A percentile compares a stretch with the other conserved stretches of the same genome.
These are phyloP conservation scores for Pavo muticus DNA, from an alignment of 2,113 vertebrate species.

Conservation along the genomic window DNA sequence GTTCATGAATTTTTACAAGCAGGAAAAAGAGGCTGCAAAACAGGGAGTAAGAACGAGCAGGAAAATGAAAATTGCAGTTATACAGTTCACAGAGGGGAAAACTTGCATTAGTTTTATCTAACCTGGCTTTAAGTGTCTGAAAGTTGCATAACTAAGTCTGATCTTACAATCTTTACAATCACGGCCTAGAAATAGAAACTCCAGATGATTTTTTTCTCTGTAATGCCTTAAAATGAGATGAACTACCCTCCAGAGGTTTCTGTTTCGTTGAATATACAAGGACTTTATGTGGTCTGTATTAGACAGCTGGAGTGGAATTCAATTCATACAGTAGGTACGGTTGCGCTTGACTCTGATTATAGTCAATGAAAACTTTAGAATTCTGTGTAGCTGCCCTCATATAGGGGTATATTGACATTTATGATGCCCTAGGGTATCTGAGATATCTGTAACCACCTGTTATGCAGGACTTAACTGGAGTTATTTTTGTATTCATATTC, in stretches of 20 bases:
- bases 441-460: neutral
- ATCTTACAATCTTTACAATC: neutral
- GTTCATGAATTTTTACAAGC: neutral
- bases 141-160: neutral
- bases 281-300: neutral
- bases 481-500: neutral
- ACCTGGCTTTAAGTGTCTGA: neutral
- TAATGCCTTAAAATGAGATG: neutral
- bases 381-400: neutral
- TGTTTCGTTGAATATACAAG: neutral
- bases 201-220: neutral
- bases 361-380: neutral
- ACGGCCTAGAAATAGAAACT: neutral
- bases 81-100: neutral
- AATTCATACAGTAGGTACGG: neutral
- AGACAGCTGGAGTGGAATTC: neutral
- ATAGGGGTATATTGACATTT: neutral
- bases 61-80: neutral
- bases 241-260: neutral
- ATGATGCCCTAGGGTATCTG: neutral
- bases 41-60: neutral
- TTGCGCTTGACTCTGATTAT: neutral
- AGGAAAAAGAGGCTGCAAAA: neutral
- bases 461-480: neutral
- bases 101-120: neutral